Base-by-base conservation (phyloP, 2,888 invertebrate genomes). In the Chironomus riparius region DNA sequence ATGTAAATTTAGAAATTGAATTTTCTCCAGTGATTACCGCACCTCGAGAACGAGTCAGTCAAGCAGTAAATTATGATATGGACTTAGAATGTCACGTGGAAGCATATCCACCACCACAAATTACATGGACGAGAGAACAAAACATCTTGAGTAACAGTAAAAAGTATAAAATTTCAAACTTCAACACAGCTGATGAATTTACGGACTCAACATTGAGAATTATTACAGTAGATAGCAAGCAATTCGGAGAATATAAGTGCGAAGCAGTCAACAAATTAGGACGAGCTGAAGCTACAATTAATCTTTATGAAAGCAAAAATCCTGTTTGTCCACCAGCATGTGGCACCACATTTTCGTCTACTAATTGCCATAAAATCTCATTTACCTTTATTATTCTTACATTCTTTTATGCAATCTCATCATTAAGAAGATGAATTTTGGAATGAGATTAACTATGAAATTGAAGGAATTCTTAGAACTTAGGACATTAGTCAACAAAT, bases 261-360 rank as follows among this genome's bases (percentile, higher is more conserved):
- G 92, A 91, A 81, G 96, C 96, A 0, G 90, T 91, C 77, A 96
- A 96, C 82, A 95, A 95, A 79, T 86, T 96, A 22, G 96, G 96
- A 3, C 86, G 89, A 4, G 90, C 89, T n/a, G 91, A 93, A 81
- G 91, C 91, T 0, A 86, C 86, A 70, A 93, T 96, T 0, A 91
- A 94, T 80, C 85, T 95, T n/a, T 92, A 93, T 78, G 95, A 96
- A 87, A 92, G 94, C 73, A 91, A 93, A 81, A 92, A 94, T 79
- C 95, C 95, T 79, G 93, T 95, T 80, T 96, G 95, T 82, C 95
- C 95, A 80, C 95, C 95, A 78, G 95, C 95, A 81, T 96, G 95
- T 84, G 70, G 70, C 10, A 2, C 70, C 56, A 2, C 56, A 56
- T 15, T 56, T 15, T 56, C 56, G n/a, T 56, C 56, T 15, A 7